These are phyloP conservation scores for Myiotriccus ornatus DNA, from an alignment of 2,797 vertebrate genomes.

Conservation along the genomic window DNA sequence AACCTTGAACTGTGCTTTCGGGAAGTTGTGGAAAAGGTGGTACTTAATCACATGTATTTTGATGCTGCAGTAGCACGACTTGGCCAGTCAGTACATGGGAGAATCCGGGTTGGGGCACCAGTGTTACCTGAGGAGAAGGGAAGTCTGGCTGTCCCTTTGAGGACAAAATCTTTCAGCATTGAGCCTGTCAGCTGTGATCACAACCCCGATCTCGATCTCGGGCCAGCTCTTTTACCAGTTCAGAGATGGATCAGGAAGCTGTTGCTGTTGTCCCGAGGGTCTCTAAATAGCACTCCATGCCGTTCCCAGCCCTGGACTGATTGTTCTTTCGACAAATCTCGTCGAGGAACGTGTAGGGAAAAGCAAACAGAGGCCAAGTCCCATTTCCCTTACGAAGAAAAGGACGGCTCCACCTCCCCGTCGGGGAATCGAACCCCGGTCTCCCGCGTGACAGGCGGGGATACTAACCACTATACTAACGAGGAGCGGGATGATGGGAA, in stretches of 20 bases:
- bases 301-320: fast-evolving
- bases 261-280: fast-evolving
- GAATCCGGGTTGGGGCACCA: neutral
- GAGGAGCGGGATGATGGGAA: fast-evolving
- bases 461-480: constrained; percentile 67
- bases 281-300: fast-evolving
- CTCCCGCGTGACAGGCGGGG: constrained; percentile 61
- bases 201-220: fast-evolving
- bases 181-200: fast-evolving
- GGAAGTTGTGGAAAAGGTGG: neutral
- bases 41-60: neutral
- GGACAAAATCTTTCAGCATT: neutral
- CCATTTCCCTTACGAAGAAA: fast-evolving
- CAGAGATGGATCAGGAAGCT: fast-evolving
- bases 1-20: neutral
- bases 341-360: fast-evolving
- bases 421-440: constrained; percentile 45
- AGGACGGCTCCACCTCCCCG: fast-evolving
- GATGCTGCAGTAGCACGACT: neutral
- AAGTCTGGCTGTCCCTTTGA: fast-evolving
- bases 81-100: too few relatives aligned
- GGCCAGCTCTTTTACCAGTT: too few relatives aligned
- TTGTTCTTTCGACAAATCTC: fast-evolving
- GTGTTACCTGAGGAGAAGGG: fast-evolving
- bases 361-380: fast-evolving